Evolutionary conservation across 2,888 invertebrate species (phyloP).

Genomic region (Malthinus flaveolus): DNA sequence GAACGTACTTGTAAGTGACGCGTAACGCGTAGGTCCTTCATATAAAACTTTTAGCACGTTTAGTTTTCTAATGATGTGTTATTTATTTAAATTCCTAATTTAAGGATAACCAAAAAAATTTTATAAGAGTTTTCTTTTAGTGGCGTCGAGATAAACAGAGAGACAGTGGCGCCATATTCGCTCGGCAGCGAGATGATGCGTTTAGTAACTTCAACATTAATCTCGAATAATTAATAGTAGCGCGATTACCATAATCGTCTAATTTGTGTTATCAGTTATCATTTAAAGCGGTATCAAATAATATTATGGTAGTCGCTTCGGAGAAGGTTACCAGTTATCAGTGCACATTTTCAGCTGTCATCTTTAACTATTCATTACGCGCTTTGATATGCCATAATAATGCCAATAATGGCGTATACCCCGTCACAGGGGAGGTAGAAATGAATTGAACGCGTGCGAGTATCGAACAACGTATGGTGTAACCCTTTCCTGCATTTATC

Average conservation of each 20-base stretch:
- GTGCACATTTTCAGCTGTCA: neutral
- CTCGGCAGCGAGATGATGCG: neutral
- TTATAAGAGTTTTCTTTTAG: neutral
- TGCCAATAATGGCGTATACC: slow-evolving; percentile 2
- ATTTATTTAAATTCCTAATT: neutral
- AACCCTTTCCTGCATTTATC: too few species aligned
- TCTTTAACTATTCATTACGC: neutral
- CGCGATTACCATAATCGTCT: slow-evolving; percentile 27
- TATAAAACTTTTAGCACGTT: slow-evolving; percentile 1
- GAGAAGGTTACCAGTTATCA: neutral
- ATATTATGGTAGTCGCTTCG: neutral
- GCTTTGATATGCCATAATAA: slow-evolving; percentile 1
- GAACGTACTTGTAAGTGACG: too few species aligned
- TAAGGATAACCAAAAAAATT: neutral
- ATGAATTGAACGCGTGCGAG: slow-evolving; percentile 2
- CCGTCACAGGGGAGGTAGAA: neutral
- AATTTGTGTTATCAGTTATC: slow-evolving; percentile 23
- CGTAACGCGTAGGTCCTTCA: too few species aligned
- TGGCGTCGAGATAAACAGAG: too few species aligned
- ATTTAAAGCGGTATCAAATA: slow-evolving; percentile 5
- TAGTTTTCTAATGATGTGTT: neutral
- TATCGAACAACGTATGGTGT: neutral
- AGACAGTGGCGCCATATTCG: neutral
- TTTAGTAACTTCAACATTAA: slow-evolving; percentile 7
- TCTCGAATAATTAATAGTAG: slow-evolving; percentile 23